Evolutionary conservation across 1,140 invertebrate species (phyloP).

Genomic region (Trichomalopsis sarcophagae): DNA sequence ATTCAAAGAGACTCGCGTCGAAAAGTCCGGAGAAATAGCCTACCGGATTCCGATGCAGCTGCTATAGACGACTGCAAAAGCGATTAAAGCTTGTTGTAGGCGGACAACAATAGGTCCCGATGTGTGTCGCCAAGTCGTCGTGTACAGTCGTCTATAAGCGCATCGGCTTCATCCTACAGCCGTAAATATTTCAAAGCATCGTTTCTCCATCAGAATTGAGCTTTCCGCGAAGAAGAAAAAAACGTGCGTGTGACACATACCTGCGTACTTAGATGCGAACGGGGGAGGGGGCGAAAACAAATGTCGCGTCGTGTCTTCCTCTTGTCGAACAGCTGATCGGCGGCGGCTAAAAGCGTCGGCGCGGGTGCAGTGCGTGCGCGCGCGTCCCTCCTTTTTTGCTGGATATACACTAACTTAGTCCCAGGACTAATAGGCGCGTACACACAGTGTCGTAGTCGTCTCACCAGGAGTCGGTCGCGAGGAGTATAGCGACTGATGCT

Average conservation of each 20-base stretch:
- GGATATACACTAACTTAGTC: too few relatives aligned
- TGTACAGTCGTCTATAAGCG: neutral
- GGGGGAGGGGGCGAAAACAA: conserved; percentile 24
- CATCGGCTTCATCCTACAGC: neutral
- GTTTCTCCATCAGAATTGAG: neutral
- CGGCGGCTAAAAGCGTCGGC: neutral
- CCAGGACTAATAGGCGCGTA: neutral
- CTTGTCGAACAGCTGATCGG: conserved; percentile 59
- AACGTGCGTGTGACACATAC: conserved; percentile 49
- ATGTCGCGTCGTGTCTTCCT: conserved; percentile 51
- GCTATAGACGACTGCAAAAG: neutral
- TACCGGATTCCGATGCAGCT: neutral
- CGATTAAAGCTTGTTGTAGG: neutral
- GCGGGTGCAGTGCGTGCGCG: neutral
- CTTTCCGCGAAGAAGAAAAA: neutral
- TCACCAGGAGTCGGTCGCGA: neutral
- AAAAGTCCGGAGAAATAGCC: neutral
- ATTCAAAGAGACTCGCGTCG: neutral
- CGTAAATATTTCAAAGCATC: neutral
- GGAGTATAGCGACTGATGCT: neutral
- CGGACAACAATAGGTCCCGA: too few relatives aligned
- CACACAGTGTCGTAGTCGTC: too few relatives aligned
- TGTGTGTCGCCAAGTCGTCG: neutral
- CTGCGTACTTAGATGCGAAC: conserved; percentile 43
- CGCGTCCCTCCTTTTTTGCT: neutral